Evolutionary conservation across 1,140 invertebrate genomes (phyloP).

Genomic region (Drosophila pachea): DNA sequence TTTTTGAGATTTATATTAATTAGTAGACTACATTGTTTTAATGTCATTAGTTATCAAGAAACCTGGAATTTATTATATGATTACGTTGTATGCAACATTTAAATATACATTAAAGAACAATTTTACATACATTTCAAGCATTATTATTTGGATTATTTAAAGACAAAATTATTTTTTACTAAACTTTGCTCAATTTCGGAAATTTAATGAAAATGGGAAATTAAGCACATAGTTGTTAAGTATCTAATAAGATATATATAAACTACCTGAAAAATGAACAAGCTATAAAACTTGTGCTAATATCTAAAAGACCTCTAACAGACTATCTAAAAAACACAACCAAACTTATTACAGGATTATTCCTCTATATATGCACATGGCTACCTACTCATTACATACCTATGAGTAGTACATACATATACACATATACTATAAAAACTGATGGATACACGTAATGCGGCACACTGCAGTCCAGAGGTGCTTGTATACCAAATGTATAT

Average conservation of each 20-base stretch:
- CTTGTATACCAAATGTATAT: slow-evolving; percentile 42
- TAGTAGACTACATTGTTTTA: slow-evolving; percentile 36
- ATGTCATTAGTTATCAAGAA: slow-evolving; percentile 50
- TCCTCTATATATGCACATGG: slow-evolving; percentile 62
- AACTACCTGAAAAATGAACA: slow-evolving; percentile 55
- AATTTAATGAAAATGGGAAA: slow-evolving; percentile 4
- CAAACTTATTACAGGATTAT: slow-evolving; percentile 43
- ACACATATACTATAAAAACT: slow-evolving; percentile 9
- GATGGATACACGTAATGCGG: slow-evolving; percentile 10
- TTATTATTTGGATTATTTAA: slow-evolving; percentile 34
- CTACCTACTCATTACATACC: slow-evolving; percentile 41
- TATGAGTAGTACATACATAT: neutral
- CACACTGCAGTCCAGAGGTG: slow-evolving; percentile 12
- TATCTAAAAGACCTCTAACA: slow-evolving; percentile 55
- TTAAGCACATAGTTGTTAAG: slow-evolving; percentile 63
- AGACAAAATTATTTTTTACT: slow-evolving; percentile 2
- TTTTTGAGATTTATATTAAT: slow-evolving; percentile 35
- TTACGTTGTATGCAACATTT: slow-evolving; percentile 43
- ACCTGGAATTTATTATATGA: slow-evolving; percentile 60
- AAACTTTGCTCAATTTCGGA: slow-evolving; percentile 59
- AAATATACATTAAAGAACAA: slow-evolving; percentile 41
- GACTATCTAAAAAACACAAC: slow-evolving; percentile 40
- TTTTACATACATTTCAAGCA: slow-evolving; percentile 40
- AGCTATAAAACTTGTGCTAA: slow-evolving; percentile 34
- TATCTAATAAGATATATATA: slow-evolving; percentile 51